These are phyloP conservation scores for Sesia bembeciformis DNA, from an alignment of 2,888 invertebrate species.

Conservation along the genomic window DNA sequence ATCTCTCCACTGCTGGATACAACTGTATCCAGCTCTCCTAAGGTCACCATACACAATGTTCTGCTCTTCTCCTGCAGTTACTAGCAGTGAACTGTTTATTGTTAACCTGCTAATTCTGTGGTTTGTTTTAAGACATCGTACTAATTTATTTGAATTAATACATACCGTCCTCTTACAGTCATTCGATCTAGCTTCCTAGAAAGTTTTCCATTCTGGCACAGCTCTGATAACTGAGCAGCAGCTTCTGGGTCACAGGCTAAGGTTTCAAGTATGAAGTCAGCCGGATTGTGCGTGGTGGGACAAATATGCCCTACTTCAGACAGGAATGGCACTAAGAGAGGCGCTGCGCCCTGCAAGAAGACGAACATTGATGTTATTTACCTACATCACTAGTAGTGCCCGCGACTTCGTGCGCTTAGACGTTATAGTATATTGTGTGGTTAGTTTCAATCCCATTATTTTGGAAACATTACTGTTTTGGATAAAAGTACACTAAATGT, in stretches of 20 bases:
- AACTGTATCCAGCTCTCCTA: too few relatives aligned
- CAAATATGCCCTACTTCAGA: slow-evolving; percentile 78
- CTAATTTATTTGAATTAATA: background rate
- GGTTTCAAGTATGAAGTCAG: slow-evolving; percentile 78
- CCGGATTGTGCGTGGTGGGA: slow-evolving; percentile 86
- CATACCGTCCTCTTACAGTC: slow-evolving; percentile 43
- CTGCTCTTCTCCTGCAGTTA: too few relatives aligned
- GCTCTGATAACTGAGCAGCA: slow-evolving; percentile 45
- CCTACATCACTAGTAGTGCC: background rate
- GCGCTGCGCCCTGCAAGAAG: slow-evolving; percentile 78
- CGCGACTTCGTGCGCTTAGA: too few relatives aligned
- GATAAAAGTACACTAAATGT: background rate
- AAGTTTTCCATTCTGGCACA: slow-evolving; percentile 58
- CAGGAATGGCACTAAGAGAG: slow-evolving; percentile 81
- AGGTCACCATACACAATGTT: too few relatives aligned
- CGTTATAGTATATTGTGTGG: background rate
- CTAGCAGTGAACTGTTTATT: too few relatives aligned
- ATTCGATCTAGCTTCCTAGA: slow-evolving; percentile 48
- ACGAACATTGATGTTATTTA: slow-evolving; percentile 1
- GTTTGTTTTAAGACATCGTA: too few relatives aligned
- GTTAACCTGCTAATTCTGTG: too few relatives aligned
- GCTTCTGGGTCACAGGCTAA: slow-evolving; percentile 34
- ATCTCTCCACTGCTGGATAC: too few relatives aligned
- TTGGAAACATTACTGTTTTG: background rate
- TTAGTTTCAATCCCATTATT: background rate